These are phyloP conservation scores for Sarotherodon lohbergeri DNA, from an alignment of 2,113 vertebrate genomes.

Conservation along the genomic window DNA sequence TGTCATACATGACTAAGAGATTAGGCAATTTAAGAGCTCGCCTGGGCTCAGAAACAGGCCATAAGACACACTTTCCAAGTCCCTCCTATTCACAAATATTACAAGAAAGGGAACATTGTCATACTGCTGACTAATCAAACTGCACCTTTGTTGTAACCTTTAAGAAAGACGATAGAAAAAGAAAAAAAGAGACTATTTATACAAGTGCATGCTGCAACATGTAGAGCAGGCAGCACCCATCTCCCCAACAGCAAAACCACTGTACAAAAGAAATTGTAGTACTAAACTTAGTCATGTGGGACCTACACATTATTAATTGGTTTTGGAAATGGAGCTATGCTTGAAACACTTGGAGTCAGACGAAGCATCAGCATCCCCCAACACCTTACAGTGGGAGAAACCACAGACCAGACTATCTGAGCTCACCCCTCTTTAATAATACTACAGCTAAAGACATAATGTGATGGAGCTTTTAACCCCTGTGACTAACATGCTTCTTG, in stretches of 20 bases:
- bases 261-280: neutral
- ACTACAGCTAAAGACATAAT: neutral
- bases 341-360: neutral
- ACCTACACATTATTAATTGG: neutral
- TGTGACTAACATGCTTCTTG: neutral
- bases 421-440: neutral
- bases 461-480: neutral
- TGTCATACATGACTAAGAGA: slow-evolving; percentile 13
- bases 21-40: slow-evolving; percentile 24
- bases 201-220: slow-evolving; percentile 1
- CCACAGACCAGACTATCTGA: neutral
- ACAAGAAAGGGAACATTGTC: neutral
- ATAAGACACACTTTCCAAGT: neutral
- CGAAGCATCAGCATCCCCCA: neutral
- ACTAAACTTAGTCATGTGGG: neutral
- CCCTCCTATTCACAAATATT: neutral
- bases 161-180: neutral
- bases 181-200: neutral
- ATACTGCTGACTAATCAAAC: neutral
- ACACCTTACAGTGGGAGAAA: neutral
- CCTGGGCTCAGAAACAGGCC: neutral
- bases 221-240: neutral
- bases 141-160: neutral
- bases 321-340: neutral
- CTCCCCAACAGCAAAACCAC: neutral